Conservation (phyloP, 2,113 vertebrate genomes). For the Sterrhoptilus dennistouni region DNA sequence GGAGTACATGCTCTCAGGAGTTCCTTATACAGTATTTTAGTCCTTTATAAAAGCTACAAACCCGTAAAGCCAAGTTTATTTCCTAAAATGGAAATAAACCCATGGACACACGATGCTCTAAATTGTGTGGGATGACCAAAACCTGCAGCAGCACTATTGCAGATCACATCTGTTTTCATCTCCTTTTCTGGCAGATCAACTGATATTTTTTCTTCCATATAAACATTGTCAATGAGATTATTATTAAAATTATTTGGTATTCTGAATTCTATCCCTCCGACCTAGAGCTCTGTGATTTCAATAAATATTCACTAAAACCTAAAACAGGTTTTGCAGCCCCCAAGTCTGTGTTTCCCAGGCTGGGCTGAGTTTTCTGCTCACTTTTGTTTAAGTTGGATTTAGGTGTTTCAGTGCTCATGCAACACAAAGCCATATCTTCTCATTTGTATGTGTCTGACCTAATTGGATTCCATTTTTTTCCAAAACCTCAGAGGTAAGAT, state of each 20-base stretch:
- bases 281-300: not conserved
- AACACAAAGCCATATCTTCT: slow-evolving; percentile 61
- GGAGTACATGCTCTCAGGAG: not conserved
- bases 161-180: not conserved
- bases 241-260: slow-evolving; percentile 9
- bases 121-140: slow-evolving; percentile 1
- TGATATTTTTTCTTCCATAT: not conserved
- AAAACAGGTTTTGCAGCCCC: not conserved
- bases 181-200: slow-evolving; percentile 10
- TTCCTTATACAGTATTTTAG: not conserved
- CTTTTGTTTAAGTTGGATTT: slow-evolving; percentile 49
- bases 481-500: slow-evolving; percentile 54
- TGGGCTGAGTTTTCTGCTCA: not conserved
- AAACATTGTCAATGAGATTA: not conserved
- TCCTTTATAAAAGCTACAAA: not conserved
- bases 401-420: slow-evolving; percentile 10
- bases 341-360: not conserved
- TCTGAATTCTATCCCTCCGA: not conserved
- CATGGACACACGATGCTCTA: not conserved
- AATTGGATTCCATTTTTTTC: slow-evolving; percentile 61
- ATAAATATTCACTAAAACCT: slow-evolving; percentile 11
- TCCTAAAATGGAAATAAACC: not conserved
- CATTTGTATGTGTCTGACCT: slow-evolving; percentile 66
- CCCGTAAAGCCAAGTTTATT: not conserved
- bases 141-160: not conserved